Conservation (phyloP, 1,140 invertebrate genomes). For the Argopecten irradians region DNA sequence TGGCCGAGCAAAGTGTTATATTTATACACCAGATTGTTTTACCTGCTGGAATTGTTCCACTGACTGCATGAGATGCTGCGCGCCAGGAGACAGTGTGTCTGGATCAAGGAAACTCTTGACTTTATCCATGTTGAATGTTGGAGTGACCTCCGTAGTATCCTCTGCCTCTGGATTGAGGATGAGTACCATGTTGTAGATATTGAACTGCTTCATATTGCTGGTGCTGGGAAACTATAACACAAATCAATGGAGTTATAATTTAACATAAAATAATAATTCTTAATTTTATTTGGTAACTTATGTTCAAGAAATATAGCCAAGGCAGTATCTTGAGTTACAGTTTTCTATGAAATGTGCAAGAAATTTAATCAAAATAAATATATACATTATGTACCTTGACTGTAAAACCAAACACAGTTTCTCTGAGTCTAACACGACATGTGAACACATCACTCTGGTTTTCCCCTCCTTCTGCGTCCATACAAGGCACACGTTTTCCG, state of each 20-base stretch:
- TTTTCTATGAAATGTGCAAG: background rate
- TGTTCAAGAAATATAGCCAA: background rate
- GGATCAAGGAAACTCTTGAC: conserved; percentile 28
- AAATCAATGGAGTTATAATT: background rate
- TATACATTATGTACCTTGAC: conserved; percentile 32
- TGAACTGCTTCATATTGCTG: background rate
- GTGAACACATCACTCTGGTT: conserved; percentile 11
- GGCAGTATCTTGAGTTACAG: background rate
- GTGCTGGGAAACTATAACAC: conserved; percentile 34
- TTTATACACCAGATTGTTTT: too few relatives aligned
- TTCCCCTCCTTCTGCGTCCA: conserved; percentile 39
- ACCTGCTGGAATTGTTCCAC: conserved; percentile 39
- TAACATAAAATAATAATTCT: background rate
- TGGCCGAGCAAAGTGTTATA: too few relatives aligned
- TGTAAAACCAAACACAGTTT: conserved; percentile 35
- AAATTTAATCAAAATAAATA: background rate
- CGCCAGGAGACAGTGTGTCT: conserved; percentile 32
- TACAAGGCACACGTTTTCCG: background rate
- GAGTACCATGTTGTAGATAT: conserved; percentile 34
- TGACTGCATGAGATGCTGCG: conserved; percentile 30
- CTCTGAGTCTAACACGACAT: conserved; percentile 30
- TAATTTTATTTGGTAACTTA: background rate
- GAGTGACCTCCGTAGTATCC: background rate
- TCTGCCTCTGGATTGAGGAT: conserved; percentile 38
- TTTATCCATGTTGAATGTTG: conserved; percentile 33